Base-by-base conservation (phyloP, 1,140 invertebrate genomes). In the Dolichoris vasculosae region DNA sequence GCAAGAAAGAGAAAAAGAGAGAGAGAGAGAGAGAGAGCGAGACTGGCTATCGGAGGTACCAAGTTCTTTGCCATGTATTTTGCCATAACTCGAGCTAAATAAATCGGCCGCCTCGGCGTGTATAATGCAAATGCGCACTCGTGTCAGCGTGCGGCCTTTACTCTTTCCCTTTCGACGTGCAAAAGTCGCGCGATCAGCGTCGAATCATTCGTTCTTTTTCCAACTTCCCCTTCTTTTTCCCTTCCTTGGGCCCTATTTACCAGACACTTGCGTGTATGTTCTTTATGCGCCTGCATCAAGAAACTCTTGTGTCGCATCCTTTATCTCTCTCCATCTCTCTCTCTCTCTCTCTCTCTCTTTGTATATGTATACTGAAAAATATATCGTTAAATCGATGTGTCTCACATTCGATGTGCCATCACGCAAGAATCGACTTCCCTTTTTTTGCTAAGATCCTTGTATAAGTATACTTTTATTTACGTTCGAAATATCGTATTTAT, bases 41-140 rank as follows among this genome's bases (percentile, higher is more conserved):
- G 38, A 79, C 26, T 32, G 55, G 38, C 20, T 64, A 43, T 64
- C 77, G 40, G 71, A 2, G 40, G 32, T 64, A 80, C 35, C 67
- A 20, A 26, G 69, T 43, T n/a, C 40, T 73, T 1, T 43, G 63
- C 11, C 59, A 26, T n/a, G 73, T 71, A 77, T 84, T 84, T 78
- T 79, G 75, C 75, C 83, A 71, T 69, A 78, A 84, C 59, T 79
- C 83, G 75, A 71, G 83, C 83, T 79, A 71, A 79, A 79, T 84
- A 84, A 84, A 51, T 83, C 82, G 69, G 35, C 35, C 35, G 43
- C 26, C 67, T 46, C 46, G 7, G 38, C 82, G 43, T 83, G 82
- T 83, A 83, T 77, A 83, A 83, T 83, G 82, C 82, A 83, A 83
- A 83, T 83, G 82, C 59, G 75, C 35, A 35, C 79, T 35, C 79